Conservation (phyloP, 2,113 vertebrate species). For the Ammospiza nelsoni region DNA sequence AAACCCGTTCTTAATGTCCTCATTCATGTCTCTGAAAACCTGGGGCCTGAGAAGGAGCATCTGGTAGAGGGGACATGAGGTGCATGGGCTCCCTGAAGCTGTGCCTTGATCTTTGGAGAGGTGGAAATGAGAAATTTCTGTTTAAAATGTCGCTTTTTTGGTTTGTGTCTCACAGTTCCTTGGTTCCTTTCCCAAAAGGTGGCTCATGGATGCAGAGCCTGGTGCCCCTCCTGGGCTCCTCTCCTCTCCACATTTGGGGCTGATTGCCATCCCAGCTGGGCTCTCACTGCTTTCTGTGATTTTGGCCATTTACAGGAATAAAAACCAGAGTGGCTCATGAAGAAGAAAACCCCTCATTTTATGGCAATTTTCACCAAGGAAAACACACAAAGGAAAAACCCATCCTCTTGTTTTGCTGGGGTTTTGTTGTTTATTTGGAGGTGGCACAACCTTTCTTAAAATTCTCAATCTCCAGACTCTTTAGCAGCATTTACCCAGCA, state of each 20-base stretch:
- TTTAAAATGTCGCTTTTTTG: neutral
- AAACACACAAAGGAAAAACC: neutral
- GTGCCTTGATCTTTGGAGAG: fast-evolving
- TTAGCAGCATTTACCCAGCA: neutral
- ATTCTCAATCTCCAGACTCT: neutral
- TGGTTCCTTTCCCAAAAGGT: neutral
- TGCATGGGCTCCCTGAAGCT: neutral
- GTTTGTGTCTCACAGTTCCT: fast-evolving
- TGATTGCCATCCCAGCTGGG: neutral
- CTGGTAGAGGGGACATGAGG: neutral
- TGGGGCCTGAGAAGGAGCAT: neutral
- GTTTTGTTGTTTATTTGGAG: neutral
- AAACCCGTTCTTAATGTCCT: neutral
- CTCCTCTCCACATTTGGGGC: neutral
- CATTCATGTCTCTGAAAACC: neutral
- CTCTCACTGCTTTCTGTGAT: neutral
- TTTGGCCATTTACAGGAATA: neutral
- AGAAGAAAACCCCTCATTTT: neutral
- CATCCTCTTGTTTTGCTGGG: neutral
- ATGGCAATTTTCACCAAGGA: neutral
- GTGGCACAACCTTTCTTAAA: neutral
- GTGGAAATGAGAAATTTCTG: neutral
- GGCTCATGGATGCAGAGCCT: neutral
- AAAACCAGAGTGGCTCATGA: neutral
- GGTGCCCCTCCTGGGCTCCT: neutral